Base-by-base conservation (phyloP, 2,888 invertebrate species). In the Sturmia bella region DNA sequence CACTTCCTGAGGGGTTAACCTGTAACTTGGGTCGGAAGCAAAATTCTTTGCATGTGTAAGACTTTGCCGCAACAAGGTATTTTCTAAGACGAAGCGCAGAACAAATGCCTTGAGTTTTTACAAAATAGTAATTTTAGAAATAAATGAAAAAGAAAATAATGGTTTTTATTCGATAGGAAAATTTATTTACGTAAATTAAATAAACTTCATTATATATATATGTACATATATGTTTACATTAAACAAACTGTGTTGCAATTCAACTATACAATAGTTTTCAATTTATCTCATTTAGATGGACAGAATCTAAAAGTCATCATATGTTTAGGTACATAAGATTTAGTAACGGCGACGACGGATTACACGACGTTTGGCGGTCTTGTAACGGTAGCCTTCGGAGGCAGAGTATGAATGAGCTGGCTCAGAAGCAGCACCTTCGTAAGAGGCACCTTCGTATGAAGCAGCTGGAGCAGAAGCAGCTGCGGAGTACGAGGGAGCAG, bases 301-400 rank as follows among this genome's bases (percentile, higher is more conserved):
- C 5, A 32, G 3, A 32, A 32, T 64, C 57, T 68, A 52, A 52
- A 21, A 32, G n/a, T 4, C 13, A 11, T 13, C n/a, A 27, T 32
- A 7, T 32, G 17, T 37, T 64, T 21, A 50, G 50, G 50, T 64
- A 50, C 64, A 2, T 11, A 19, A 19, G n/a, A 17, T 39, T 74
- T 70, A 80, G 56, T 45, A 57, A 59, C 48, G 64, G 24, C 50
- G 59, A 43, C 76, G 82, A 76, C 83, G 83, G 52, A 77, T 74
- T 61, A 85, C 83, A 61, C 83, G 83, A 63, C 87, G 88, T 80
- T 85, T 87, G 48, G 86, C 85, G 83, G 87, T 89, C 85, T 87
- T 89, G 85, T 90, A 89, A 56, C 87, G 87, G 85, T 90, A 90
- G 17, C 90, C 90, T 80, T 88, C 89, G 43, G 66, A 75, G 48